Percentiles rank a stretch among this genome's conserved stretches.
These are phyloP conservation scores for Chaetogeoica ovagalla DNA, from an alignment of 2,888 invertebrate species.

Conservation along the genomic window DNA sequence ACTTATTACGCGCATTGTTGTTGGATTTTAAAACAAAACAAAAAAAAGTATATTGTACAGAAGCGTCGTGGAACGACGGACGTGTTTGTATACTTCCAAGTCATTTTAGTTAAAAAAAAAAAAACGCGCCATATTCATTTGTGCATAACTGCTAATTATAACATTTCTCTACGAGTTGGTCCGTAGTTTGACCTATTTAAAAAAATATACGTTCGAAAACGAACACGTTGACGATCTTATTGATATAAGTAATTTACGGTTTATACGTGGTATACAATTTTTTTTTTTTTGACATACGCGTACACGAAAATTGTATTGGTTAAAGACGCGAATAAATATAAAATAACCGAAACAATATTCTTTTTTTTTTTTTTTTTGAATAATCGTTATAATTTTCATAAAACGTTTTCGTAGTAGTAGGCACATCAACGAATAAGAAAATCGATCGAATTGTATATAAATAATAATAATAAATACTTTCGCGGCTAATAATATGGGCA, in stretches of 20 bases:
- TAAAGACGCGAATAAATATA: too few relatives aligned
- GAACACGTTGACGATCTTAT: not conserved
- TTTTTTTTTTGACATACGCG: too few relatives aligned
- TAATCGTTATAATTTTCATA: too few relatives aligned
- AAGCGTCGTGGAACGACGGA: not conserved
- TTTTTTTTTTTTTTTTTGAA: too few relatives aligned
- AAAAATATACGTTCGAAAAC: not conserved
- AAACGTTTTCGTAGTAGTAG: too few relatives aligned
- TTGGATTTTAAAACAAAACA: not conserved
- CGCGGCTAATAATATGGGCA: too few relatives aligned
- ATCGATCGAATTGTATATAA: too few relatives aligned
- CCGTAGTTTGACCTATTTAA: conserved; percentile 6
- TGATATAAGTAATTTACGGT: not conserved
- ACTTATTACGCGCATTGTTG: not conserved
- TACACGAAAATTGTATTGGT: too few relatives aligned
- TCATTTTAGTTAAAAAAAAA: not conserved
- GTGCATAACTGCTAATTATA: not conserved
- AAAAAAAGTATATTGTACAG: too few relatives aligned
- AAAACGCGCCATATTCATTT: not conserved
- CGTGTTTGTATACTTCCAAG: not conserved
- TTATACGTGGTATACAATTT: not conserved
- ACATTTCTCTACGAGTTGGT: not conserved
- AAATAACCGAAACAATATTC: too few relatives aligned
- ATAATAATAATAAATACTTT: too few relatives aligned
- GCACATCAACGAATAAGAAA: too few relatives aligned